A percentile compares a stretch with the other conserved stretches of the same genome.
phyloP scores from a whole-genome alignment of 64 coral and sea anemone species.

The Hydrozoanthus tunicans region DNA sequence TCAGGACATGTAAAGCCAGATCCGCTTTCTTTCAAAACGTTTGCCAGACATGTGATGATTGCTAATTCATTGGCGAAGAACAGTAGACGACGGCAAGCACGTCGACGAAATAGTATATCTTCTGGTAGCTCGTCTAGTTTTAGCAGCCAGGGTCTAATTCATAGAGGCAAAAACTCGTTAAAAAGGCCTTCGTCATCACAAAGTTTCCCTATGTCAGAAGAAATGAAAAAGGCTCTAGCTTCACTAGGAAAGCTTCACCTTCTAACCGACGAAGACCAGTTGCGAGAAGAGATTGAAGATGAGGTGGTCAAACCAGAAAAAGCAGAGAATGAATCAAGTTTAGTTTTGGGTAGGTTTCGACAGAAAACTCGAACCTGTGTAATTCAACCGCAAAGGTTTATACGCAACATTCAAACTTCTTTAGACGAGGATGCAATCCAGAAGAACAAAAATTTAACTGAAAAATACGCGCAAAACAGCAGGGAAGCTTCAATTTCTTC shows the following conservation, averaged over 20 bases:
- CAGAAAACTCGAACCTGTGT: conserved; percentile 34
- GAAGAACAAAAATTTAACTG: not conserved
- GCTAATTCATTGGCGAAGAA: conserved; percentile 28
- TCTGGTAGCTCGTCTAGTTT: not conserved
- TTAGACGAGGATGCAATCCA: not conserved
- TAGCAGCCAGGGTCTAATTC: not conserved
- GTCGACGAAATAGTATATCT: not conserved
- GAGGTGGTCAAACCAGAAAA: not conserved
- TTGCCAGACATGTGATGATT: conserved; percentile 50
- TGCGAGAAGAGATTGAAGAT: conserved; percentile 16
- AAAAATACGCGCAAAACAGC: not conserved
- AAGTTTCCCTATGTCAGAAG: conserved; percentile 58
- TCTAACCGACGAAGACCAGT: conserved; percentile 35
- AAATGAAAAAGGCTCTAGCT: conserved; percentile 41
- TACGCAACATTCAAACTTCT: conserved; percentile 32
- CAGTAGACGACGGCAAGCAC: not conserved
- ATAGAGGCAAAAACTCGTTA: not conserved
- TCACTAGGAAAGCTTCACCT: conserved; percentile 47
- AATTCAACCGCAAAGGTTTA: conserved; percentile 31
- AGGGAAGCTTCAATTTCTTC: not conserved
- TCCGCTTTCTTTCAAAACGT: conserved; percentile 12
- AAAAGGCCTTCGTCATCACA: conserved; percentile 30
- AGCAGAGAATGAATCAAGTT: not conserved
- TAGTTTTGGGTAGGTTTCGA: conserved; percentile 33
- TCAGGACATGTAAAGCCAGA: not conserved